A percentile compares a stretch with the other conserved stretches of the same genome.
These are phyloP conservation scores for Sebastes hubbsi DNA, from an alignment of 2,797 vertebrate genomes.

Conservation along the genomic window DNA sequence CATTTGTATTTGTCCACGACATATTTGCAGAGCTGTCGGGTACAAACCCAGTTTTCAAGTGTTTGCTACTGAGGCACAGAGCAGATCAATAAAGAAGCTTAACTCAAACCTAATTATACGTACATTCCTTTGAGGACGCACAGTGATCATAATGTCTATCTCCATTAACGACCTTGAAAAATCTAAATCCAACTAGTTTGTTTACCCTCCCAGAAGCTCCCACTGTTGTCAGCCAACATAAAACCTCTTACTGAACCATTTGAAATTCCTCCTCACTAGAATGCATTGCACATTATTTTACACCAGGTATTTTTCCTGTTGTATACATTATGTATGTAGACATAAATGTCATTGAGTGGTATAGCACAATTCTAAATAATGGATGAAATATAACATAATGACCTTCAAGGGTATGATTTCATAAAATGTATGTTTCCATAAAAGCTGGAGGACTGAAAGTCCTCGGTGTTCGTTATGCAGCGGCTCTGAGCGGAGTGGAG, in stretches of 20 bases:
- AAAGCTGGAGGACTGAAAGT: conserved; percentile 12
- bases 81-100: conserved; percentile 40
- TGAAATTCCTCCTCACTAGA: background rate
- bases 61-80: conserved; percentile 4
- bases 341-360: background rate
- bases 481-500: conserved; percentile 17
- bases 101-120: conserved; percentile 38
- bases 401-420: conserved; percentile 5
- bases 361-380: background rate
- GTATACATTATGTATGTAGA: background rate
- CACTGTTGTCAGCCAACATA: background rate
- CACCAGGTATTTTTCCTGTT: background rate
- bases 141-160: conserved; percentile 22
- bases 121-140: conserved; percentile 28
- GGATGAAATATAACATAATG: conserved; percentile 2
- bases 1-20: background rate
- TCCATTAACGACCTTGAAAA: conserved; percentile 33
- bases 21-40: conserved; percentile 12
- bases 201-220: conserved; percentile 15
- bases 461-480: background rate
- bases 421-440: conserved; percentile 28
- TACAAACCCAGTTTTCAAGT: conserved; percentile 7
- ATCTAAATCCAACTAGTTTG: conserved; percentile 21
- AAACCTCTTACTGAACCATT: conserved; percentile 1
- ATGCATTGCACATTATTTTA: background rate